phyloP scores from a whole-genome alignment of 2,797 vertebrate genomes.

The Sebastes steindachneri region DNA sequence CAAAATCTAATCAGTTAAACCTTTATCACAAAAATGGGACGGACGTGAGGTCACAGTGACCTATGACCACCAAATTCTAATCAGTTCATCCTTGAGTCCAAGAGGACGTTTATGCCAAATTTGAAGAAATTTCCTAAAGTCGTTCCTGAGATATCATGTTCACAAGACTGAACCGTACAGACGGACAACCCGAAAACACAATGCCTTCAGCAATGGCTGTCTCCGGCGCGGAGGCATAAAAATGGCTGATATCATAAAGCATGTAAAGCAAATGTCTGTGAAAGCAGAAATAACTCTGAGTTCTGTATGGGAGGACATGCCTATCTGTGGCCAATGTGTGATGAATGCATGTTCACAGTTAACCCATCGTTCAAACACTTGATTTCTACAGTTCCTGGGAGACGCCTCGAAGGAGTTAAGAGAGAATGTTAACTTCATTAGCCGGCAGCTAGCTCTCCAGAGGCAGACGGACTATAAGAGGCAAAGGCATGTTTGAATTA shows the following conservation, averaged over 20 bases:
- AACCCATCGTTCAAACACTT: neutral
- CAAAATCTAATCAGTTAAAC: too few relatives aligned
- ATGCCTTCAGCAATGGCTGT: too few relatives aligned
- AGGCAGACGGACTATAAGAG: neutral
- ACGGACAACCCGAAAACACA: too few relatives aligned
- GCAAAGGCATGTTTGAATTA: slow-evolving; percentile 16
- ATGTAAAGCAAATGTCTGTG: neutral
- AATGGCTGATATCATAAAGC: neutral
- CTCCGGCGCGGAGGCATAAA: neutral
- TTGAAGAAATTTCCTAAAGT: too few relatives aligned
- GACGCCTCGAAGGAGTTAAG: slow-evolving; percentile 8
- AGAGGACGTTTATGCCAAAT: too few relatives aligned
- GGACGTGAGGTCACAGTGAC: too few relatives aligned
- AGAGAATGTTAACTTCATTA: slow-evolving; percentile 14
- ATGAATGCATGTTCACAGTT: slow-evolving; percentile 17
- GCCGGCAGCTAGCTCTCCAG: slow-evolving; percentile 3
- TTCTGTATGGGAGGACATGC: neutral
- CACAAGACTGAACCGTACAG: too few relatives aligned
- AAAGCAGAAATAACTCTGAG: neutral
- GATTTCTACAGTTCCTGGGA: neutral
- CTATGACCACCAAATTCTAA: too few relatives aligned
- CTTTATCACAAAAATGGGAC: too few relatives aligned
- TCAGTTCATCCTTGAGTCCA: too few relatives aligned
- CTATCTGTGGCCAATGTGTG: neutral
- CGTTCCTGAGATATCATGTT: too few relatives aligned